These are phyloP conservation scores for Clarias fuscus DNA, from an alignment of 2,797 vertebrate species.

Conservation along the genomic window DNA sequence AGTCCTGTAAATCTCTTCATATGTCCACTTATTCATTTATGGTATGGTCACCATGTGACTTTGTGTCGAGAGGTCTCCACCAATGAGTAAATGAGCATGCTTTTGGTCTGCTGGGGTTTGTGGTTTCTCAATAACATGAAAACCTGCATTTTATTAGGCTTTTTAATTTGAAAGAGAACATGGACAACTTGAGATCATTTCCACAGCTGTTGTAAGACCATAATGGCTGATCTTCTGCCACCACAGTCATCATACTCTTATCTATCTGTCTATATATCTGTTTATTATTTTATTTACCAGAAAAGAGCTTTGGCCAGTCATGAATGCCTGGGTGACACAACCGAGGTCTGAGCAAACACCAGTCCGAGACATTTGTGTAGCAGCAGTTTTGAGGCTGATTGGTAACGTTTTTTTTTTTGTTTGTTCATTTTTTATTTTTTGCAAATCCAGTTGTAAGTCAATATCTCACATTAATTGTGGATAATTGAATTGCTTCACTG, in stretches of 20 bases:
- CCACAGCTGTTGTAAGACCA: background rate
- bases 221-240: background rate
- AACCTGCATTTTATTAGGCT: background rate
- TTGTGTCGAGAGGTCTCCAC: background rate
- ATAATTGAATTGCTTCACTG: background rate
- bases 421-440: background rate
- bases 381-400: conserved; percentile 85
- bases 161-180: background rate
- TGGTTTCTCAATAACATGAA: background rate
- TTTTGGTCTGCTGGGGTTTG: background rate
- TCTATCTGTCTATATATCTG: background rate
- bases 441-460: background rate
- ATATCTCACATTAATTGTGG: background rate
- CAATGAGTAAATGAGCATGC: background rate
- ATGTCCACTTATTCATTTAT: background rate
- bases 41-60: background rate
- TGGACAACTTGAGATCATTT: background rate
- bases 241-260: background rate
- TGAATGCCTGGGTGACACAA: conserved; percentile 91
- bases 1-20: too few species aligned
- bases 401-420: conserved; percentile 68
- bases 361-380: conserved; percentile 78
- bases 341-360: conserved; percentile 74
- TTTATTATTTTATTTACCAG: conserved; percentile 65
- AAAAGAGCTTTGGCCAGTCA: conserved; percentile 91